phyloP scores from a whole-genome alignment of 92 coral and sea anemone genomes.

The Anthopleura xanthogrammica region DNA sequence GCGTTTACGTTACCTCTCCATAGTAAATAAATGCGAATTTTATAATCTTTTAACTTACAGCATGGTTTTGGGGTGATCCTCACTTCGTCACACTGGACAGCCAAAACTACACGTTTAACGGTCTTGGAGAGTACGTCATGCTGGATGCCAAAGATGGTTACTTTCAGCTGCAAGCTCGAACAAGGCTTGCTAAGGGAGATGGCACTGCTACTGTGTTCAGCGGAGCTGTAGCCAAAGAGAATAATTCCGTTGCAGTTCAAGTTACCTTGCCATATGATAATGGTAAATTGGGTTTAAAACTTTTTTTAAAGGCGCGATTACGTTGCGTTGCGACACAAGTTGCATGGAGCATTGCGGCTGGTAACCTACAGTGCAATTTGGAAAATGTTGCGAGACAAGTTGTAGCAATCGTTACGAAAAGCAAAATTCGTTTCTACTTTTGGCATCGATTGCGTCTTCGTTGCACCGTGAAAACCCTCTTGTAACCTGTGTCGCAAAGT shows the following conservation, averaged over 20 bases:
- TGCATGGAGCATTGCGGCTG: no score
- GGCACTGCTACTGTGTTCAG: slow-evolving; percentile 48
- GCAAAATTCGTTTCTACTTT: no score
- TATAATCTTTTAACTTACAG: slow-evolving; percentile 8
- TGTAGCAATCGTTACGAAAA: no score
- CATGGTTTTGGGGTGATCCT: slow-evolving; percentile 70
- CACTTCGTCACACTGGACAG: slow-evolving; percentile 60
- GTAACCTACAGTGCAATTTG: no score
- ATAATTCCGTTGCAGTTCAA: slow-evolving; percentile 41
- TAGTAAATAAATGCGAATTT: not conserved
- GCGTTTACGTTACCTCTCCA: not conserved
- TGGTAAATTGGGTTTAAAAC: slow-evolving; percentile 21
- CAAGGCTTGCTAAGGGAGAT: slow-evolving; percentile 40
- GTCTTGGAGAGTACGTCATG: slow-evolving; percentile 47
- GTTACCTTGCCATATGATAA: slow-evolving; percentile 37
- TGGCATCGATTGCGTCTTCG: no score
- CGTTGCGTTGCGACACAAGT: no score
- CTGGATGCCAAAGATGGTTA: slow-evolving; percentile 48
- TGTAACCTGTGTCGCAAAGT: no score
- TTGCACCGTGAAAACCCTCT: no score
- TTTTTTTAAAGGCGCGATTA: no score
- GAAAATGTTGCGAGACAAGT: no score
- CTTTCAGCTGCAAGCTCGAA: slow-evolving; percentile 64
- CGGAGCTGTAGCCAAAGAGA: slow-evolving; percentile 63
- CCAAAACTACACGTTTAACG: slow-evolving; percentile 57